These are phyloP conservation scores for Synergus itoensis DNA, from an alignment of 2,888 invertebrate genomes.

Conservation along the genomic window DNA sequence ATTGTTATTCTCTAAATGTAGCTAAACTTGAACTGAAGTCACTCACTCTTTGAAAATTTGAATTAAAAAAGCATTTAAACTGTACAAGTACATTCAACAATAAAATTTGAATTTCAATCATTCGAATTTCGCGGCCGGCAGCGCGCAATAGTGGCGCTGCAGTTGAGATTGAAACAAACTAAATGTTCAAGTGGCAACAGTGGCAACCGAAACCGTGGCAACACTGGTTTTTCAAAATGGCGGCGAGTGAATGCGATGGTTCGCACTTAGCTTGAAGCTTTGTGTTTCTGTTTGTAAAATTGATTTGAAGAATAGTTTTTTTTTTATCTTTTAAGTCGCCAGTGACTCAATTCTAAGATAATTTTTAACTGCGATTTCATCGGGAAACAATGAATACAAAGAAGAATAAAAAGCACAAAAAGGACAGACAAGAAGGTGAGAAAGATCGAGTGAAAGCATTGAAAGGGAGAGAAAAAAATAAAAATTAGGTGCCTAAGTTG, in stretches of 20 bases:
- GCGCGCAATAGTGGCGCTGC: too few species aligned
- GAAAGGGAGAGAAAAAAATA: constrained; percentile 51
- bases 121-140: too few species aligned
- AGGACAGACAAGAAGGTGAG: constrained; percentile 76
- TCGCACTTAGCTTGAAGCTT: background rate
- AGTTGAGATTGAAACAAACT: too few species aligned
- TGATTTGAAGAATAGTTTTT: background rate
- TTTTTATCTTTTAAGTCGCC: background rate
- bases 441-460: constrained; percentile 57
- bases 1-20: too few species aligned
- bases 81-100: too few species aligned
- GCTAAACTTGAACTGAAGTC: too few species aligned
- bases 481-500: constrained; percentile 34
- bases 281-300: constrained; percentile 33
- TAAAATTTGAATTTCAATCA: too few species aligned
- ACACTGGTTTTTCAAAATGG: constrained; percentile 6
- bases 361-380: constrained; percentile 62
- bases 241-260: background rate
- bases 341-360: constrained; percentile 27
- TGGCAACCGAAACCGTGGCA: too few species aligned
- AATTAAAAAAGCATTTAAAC: too few species aligned
- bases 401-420: constrained; percentile 77
- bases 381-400: constrained; percentile 73
- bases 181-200: too few species aligned
- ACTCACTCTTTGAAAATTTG: too few species aligned